Evolutionary conservation across 2,113 vertebrate genomes (phyloP).

Genomic region (Microtus oregoni): DNA sequence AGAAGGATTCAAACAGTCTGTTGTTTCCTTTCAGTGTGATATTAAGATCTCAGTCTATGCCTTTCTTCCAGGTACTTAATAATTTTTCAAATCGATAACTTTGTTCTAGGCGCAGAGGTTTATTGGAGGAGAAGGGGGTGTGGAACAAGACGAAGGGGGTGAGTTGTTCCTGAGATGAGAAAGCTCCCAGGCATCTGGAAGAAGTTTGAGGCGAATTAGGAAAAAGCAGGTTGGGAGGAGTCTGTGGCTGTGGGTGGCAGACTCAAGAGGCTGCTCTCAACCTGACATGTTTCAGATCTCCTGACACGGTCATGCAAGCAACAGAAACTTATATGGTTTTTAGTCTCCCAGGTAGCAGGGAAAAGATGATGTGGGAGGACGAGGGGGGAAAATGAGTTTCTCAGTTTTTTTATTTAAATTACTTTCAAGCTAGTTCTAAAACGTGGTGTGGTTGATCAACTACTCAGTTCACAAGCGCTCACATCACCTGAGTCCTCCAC

Average conservation of each 20-base stretch:
- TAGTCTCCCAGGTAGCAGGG: constrained; percentile 34
- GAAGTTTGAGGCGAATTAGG: constrained; percentile 55
- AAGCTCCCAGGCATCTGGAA: constrained; percentile 53
- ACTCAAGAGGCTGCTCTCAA: constrained; percentile 1
- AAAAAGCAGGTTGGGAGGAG: constrained; percentile 61
- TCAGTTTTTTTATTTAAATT: constrained; percentile 75
- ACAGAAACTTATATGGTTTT: constrained; percentile 80
- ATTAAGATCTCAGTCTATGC: constrained; percentile 61
- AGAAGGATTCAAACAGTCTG: constrained; percentile 71
- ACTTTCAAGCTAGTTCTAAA: constrained; percentile 73
- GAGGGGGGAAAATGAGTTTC: constrained; percentile 40
- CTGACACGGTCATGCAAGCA: constrained; percentile 44
- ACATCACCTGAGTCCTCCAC: background rate
- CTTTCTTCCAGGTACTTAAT: constrained; percentile 63
- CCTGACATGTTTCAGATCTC: constrained; percentile 55
- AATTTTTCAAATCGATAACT: constrained; percentile 61
- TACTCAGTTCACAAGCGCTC: background rate
- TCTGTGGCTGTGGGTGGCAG: constrained; percentile 37
- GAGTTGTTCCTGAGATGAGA: constrained; percentile 63
- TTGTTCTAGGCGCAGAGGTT: constrained; percentile 30
- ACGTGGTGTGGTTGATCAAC: constrained; percentile 41
- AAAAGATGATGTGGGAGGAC: constrained; percentile 74
- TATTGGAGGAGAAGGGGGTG: background rate
- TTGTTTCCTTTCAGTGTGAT: constrained; percentile 77
- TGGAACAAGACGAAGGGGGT: constrained; percentile 60